These are phyloP conservation scores for Scortum barcoo DNA, from an alignment of 2,113 vertebrate species.

Conservation along the genomic window DNA sequence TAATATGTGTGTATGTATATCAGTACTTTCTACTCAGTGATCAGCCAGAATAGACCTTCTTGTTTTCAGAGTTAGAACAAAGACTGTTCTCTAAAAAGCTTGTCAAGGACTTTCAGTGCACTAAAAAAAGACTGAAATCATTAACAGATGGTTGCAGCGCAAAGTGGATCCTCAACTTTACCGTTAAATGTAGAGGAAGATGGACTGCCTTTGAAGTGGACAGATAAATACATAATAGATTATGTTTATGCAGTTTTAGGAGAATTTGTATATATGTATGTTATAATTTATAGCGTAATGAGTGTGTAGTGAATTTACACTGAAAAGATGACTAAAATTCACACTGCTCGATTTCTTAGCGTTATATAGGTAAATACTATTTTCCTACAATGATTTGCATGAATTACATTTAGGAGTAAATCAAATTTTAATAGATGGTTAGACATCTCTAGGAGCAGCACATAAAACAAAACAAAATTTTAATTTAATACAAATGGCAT, in stretches of 20 bases:
- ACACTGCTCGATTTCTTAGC: too few relatives aligned
- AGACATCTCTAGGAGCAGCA: neutral
- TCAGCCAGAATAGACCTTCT: neutral
- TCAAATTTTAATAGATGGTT: neutral
- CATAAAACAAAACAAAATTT: neutral
- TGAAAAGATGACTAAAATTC: neutral
- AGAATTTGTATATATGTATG: neutral
- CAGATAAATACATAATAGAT: neutral
- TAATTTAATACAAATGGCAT: too few relatives aligned
- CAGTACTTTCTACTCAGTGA: neutral
- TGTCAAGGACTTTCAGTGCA: constrained; percentile 8
- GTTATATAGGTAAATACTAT: neutral
- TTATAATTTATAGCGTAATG: neutral
- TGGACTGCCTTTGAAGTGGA: neutral
- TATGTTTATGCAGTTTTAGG: neutral
- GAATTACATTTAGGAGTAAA: neutral
- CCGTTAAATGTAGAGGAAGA: neutral
- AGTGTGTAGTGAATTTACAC: neutral
- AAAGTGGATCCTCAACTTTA: neutral
- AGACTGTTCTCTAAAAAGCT: neutral
- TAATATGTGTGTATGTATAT: too few relatives aligned
- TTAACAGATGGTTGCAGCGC: neutral
- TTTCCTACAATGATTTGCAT: neutral
- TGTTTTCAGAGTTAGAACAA: constrained; percentile 3
- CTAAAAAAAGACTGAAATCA: neutral